Evolutionary conservation across 2,888 invertebrate genomes (phyloP), one percentile per base, ranked within the genome.

Genomic region (Ormia ochracea): DNA sequence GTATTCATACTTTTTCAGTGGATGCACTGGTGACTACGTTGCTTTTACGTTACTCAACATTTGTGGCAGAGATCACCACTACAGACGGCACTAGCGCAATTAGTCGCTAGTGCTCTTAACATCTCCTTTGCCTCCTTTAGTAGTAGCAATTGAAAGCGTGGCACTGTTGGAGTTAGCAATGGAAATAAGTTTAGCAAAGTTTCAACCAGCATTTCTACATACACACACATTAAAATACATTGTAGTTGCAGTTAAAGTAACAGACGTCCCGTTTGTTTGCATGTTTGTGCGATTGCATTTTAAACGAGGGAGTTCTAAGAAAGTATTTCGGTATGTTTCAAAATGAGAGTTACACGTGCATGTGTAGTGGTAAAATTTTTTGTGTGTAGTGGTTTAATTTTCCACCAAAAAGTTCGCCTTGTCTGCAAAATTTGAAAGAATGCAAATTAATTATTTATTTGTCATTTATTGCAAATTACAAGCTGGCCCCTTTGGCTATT

Each of bases 201-300:
- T 38, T 54, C 41, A 72, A 61, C 54, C 66, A 61, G 33, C 54
- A 65, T 66, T 75, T 66, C 33, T 58, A 33, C 10, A 56, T 31
- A n/a, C n/a, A n/a, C n/a, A n/a, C n/a, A n/a, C n/a, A 65, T 74
- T 68, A 41, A 45, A 43, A 61, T 56, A 26, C 48, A 43, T 14
- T 48, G 12, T 43, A 48, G 41, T 41, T 45, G 68, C 14, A 52
- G 48, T 41, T 33, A 23, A 48, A 58, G 36, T 63, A 68, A 61
- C 36, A 50, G 63, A 26, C 41, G 38, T 45, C 59, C 41, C 58
- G 31, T 31, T 59, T 56, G 43, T 58, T 54, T 68, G 41, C 23
- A 52, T 54, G 14, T 17, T 28, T 70, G 26, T 61, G 26, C 12
- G 21, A 28, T 12, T 52, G n/a, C 21, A 38, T 36, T 21, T 7